Conservation (phyloP, 2,888 invertebrate genomes). For the Omphaloscelis lunosa region DNA sequence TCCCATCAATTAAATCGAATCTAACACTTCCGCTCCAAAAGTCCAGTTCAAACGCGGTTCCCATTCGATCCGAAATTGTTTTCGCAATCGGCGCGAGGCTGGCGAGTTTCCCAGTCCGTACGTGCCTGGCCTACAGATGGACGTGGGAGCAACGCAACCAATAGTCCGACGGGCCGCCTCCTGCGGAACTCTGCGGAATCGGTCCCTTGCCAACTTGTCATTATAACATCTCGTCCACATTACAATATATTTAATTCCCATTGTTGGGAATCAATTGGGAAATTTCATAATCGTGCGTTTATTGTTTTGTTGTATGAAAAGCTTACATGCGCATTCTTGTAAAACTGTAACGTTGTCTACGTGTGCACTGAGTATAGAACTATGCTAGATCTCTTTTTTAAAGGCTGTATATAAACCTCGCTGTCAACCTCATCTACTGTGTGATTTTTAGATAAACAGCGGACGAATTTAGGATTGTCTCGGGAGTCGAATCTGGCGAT, state of each 20-base stretch:
- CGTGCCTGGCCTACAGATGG: conserved; percentile 70
- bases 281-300: conserved; percentile 32
- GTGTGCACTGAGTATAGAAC: background rate
- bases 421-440: conserved; percentile 20
- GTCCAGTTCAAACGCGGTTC: conserved; percentile 65
- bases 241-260: conserved; percentile 58
- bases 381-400: background rate
- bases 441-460: conserved; percentile 26
- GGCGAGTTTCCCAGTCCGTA: conserved; percentile 71
- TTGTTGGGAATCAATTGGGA: conserved; percentile 48
- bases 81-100: conserved; percentile 70
- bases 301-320: conserved; percentile 25
- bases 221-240: conserved; percentile 63
- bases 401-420: background rate
- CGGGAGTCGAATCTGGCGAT: conserved; percentile 19
- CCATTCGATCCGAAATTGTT: conserved; percentile 72
- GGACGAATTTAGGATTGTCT: conserved; percentile 35
- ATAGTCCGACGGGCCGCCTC: conserved; percentile 59
- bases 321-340: conserved; percentile 32
- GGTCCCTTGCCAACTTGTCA: conserved; percentile 68
- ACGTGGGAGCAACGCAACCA: conserved; percentile 41
- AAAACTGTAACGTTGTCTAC: conserved; percentile 9
- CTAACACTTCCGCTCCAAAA: conserved; percentile 66
- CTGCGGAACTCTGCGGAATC: conserved; percentile 63
- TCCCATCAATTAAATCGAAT: conserved; percentile 66